Percentiles rank a stretch among this genome's conserved stretches.
These are phyloP conservation scores for Bombyx mandarina DNA, from an alignment of 1,140 invertebrate species.

Conservation along the genomic window DNA sequence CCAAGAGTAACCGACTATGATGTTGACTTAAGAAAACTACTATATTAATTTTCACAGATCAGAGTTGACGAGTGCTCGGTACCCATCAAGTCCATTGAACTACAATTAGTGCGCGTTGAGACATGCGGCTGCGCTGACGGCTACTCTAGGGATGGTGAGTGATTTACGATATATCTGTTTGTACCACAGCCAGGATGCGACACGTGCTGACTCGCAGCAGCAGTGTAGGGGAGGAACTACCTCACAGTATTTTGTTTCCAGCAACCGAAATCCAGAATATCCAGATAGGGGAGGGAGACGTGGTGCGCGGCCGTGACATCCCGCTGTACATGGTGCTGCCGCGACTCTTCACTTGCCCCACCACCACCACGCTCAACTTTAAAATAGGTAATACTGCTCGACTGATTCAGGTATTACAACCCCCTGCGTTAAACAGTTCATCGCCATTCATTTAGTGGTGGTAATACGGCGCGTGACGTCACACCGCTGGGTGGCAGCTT, in stretches of 20 bases:
- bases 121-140: slow-evolving; percentile 97
- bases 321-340: slow-evolving; percentile 98
- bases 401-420: background rate
- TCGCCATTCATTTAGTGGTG: too few species aligned
- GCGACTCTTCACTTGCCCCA: slow-evolving; percentile 94
- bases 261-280: slow-evolving; percentile 98
- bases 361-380: slow-evolving; percentile 91
- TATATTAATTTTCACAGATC: slow-evolving; percentile 30
- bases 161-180: background rate
- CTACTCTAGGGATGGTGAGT: slow-evolving; percentile 90
- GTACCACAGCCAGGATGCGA: too few species aligned
- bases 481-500: too few species aligned
- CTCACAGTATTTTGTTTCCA: slow-evolving; percentile 47
- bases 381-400: slow-evolving; percentile 85
- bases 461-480: too few species aligned
- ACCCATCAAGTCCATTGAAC: slow-evolving; percentile 92
- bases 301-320: slow-evolving; percentile 83
- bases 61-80: slow-evolving; percentile 68
- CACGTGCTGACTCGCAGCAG: too few species aligned
- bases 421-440: too few species aligned
- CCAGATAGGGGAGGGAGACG: slow-evolving; percentile 95
- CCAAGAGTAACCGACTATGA: too few species aligned
- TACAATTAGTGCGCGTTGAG: slow-evolving; percentile 95
- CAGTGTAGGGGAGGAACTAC: too few species aligned
- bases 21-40: background rate